These are phyloP conservation scores for Lithophane socia DNA, from an alignment of 2,888 invertebrate genomes.

Conservation along the genomic window DNA sequence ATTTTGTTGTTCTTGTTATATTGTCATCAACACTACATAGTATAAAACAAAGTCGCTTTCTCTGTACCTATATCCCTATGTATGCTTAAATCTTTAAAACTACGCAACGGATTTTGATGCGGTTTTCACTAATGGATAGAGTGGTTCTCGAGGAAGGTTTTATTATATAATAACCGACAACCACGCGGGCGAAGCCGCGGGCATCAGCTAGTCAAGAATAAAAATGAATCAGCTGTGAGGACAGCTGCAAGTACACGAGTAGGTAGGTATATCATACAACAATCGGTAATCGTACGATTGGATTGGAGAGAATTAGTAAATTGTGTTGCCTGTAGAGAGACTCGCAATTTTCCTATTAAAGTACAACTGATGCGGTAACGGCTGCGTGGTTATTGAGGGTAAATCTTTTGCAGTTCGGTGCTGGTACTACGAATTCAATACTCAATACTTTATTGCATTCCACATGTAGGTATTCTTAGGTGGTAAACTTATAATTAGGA, in stretches of 20 bases:
- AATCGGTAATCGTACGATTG: background rate
- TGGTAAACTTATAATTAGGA: too few species aligned
- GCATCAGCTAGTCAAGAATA: too few species aligned
- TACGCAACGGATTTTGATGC: too few species aligned
- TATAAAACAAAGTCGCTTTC: too few species aligned
- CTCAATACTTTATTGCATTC: too few species aligned
- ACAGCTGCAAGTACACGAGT: background rate
- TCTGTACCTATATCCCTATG: too few species aligned
- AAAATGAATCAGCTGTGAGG: background rate
- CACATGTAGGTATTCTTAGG: too few species aligned
- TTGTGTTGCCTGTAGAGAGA: slow-evolving; percentile 1
- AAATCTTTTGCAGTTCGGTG: background rate
- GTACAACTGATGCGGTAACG: slow-evolving; percentile 3
- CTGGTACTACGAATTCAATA: background rate
- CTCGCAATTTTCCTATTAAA: slow-evolving; percentile 37
- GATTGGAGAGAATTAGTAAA: slow-evolving; percentile 6
- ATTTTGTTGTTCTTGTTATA: background rate
- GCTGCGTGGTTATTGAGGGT: slow-evolving; percentile 4
- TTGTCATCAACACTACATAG: background rate
- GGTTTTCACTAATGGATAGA: too few species aligned
- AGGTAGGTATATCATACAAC: background rate
- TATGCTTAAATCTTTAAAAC: too few species aligned
- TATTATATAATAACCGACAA: too few species aligned
- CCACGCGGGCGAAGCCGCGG: too few species aligned
- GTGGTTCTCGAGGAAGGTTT: too few species aligned